These are phyloP conservation scores for Mesitornis unicolor DNA, from an alignment of 2,113 vertebrate species.

Conservation along the genomic window DNA sequence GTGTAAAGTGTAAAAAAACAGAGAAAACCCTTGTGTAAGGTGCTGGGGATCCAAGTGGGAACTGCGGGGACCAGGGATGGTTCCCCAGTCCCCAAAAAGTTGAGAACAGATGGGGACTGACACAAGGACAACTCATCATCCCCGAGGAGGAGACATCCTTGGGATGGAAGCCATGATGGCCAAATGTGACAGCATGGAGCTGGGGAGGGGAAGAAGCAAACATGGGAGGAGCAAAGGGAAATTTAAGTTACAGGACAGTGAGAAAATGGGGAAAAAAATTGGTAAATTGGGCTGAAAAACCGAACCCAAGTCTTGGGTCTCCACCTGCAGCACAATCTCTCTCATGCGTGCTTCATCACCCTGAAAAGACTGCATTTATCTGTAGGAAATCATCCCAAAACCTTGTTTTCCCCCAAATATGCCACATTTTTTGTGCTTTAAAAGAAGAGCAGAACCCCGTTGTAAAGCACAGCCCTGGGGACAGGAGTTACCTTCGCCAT, in stretches of 20 bases:
- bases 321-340: neutral
- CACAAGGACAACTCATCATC: neutral
- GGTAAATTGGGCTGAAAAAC: neutral
- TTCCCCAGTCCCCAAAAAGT: neutral
- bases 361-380: neutral
- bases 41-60: neutral
- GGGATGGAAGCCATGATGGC: neutral
- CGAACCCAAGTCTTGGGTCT: neutral
- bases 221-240: neutral
- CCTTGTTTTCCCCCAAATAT: neutral
- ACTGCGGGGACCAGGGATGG: neutral
- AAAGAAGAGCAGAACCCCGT: neutral
- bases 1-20: neutral
- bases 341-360: accelerated
- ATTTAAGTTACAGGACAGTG: neutral
- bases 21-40: neutral
- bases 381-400: neutral
- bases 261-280: neutral
- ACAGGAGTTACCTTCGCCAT: neutral
- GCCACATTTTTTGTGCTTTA: neutral
- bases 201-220: neutral
- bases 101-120: neutral
- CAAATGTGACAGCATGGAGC: neutral
- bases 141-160: neutral
- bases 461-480: conserved; percentile 19